Evolutionary conservation across 2,888 invertebrate genomes (phyloP).

Genomic region (Lasioglossum morio): DNA sequence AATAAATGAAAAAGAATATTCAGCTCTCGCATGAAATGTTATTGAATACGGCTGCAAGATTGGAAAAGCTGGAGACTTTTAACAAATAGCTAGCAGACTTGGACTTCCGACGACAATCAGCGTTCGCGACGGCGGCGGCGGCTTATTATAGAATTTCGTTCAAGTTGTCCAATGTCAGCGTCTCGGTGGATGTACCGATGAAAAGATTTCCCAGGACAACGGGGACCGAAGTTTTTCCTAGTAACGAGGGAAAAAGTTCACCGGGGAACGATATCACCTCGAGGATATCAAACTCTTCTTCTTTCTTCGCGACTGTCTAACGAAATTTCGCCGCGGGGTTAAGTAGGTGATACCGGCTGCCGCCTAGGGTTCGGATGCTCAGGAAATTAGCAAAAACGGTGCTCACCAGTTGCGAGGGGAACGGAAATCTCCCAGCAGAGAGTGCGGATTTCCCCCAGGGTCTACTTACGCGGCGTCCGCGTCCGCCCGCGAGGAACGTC

Average conservation of each 20-base stretch:
- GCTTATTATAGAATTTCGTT: slow-evolving; percentile 36
- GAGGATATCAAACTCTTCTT: slow-evolving; percentile 35
- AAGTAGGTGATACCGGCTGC: slow-evolving; percentile 54
- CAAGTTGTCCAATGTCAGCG: slow-evolving; percentile 26
- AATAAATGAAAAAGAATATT: no score
- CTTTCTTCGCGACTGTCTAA: slow-evolving; percentile 38
- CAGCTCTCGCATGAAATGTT: background rate
- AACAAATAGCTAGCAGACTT: slow-evolving; percentile 5
- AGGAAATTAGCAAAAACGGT: slow-evolving; percentile 67
- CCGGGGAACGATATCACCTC: slow-evolving; percentile 44
- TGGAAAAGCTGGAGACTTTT: background rate
- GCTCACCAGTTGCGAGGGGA: slow-evolving; percentile 56
- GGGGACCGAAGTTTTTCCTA: slow-evolving; percentile 35
- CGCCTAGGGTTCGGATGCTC: slow-evolving; percentile 37
- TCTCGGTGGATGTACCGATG: background rate
- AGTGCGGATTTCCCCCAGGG: slow-evolving; percentile 82
- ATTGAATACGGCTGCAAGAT: background rate
- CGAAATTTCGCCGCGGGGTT: slow-evolving; percentile 72
- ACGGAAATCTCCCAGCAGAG: slow-evolving; percentile 68
- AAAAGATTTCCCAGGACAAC: slow-evolving; percentile 34
- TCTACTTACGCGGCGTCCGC: slow-evolving; percentile 73
- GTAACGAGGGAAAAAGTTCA: slow-evolving; percentile 37
- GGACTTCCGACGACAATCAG: background rate
- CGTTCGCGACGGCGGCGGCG: background rate
- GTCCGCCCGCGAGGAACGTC: slow-evolving; percentile 69